A percentile compares a stretch with the other conserved stretches of the same genome.
Evolutionary conservation across 2,797 vertebrate genomes (phyloP).

Genomic region (Malurus leucopterus): DNA sequence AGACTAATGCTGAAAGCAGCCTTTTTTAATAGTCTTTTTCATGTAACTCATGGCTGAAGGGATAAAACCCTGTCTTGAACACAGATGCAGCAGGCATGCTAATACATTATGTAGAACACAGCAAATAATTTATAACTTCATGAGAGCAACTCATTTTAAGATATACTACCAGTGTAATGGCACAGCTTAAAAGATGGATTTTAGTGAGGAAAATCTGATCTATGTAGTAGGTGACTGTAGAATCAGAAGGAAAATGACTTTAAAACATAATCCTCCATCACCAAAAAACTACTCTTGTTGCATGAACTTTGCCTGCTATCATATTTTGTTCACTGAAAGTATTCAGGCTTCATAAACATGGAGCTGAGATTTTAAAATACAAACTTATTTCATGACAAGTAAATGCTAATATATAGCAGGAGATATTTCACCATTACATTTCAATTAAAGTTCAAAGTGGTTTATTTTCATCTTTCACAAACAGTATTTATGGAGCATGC

Average conservation of each 20-base stretch:
- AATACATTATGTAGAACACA: constrained; percentile 19
- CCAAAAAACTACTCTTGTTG: background rate
- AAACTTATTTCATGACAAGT: background rate
- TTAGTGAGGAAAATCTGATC: background rate
- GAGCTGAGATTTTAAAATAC: background rate
- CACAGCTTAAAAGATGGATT: background rate
- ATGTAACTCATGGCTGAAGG: background rate
- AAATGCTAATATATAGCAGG: background rate
- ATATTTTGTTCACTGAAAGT: background rate
- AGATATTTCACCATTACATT: background rate
- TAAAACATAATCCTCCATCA: background rate
- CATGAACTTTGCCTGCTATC: background rate
- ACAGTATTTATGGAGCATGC: background rate
- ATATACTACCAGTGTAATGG: background rate
- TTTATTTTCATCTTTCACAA: background rate
- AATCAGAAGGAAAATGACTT: background rate
- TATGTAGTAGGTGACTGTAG: background rate
- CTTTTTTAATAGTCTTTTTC: background rate
- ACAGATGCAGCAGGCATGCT: background rate
- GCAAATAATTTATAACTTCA: constrained; percentile 39
- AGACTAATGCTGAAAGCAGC: background rate
- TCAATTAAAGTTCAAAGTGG: background rate
- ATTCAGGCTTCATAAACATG: background rate
- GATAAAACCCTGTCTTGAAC: background rate
- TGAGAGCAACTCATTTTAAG: background rate